Percentiles rank a stretch among this genome's conserved stretches.
Evolutionary conservation across 2,113 vertebrate species (phyloP).

Genomic region (Genyomyrus donnyi): DNA sequence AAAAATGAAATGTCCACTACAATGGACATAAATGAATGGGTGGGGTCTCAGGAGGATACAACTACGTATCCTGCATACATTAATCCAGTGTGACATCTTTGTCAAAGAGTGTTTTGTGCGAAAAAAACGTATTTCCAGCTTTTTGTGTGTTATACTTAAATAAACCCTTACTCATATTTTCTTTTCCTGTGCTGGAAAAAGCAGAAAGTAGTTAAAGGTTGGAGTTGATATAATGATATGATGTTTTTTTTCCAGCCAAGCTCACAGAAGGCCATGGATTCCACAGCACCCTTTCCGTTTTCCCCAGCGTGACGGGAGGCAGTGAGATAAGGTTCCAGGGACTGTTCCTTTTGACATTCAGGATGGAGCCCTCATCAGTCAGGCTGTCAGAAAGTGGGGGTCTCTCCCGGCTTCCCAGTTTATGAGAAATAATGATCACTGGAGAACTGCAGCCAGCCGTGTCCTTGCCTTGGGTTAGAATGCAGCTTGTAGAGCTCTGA

Average conservation of each 20-base stretch:
- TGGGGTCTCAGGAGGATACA: no score
- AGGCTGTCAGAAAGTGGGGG: conserved; percentile 11
- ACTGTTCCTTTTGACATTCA: not conserved
- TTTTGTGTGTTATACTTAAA: not conserved
- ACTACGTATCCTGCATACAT: not conserved
- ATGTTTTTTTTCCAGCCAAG: not conserved
- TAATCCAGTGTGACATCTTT: not conserved
- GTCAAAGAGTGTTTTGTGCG: not conserved
- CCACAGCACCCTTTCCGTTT: not conserved
- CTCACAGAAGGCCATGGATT: not conserved
- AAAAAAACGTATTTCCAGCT: not conserved
- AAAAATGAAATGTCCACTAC: no score
- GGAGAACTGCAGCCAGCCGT: conserved; percentile 5
- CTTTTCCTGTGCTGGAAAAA: not conserved
- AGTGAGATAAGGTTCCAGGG: not conserved
- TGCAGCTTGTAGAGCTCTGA: not conserved
- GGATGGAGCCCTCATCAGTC: conserved; percentile 20
- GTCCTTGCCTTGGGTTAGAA: conserved; percentile 18
- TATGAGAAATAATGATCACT: conserved; percentile 4
- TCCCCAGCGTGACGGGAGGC: not conserved
- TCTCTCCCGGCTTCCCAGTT: not conserved
- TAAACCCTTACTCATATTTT: not conserved
- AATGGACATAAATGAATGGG: no score
- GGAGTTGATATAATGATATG: not conserved
- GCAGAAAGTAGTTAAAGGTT: not conserved